These are phyloP conservation scores for Cactoblastis cactorum DNA, from an alignment of 2,888 invertebrate species.

Conservation along the genomic window DNA sequence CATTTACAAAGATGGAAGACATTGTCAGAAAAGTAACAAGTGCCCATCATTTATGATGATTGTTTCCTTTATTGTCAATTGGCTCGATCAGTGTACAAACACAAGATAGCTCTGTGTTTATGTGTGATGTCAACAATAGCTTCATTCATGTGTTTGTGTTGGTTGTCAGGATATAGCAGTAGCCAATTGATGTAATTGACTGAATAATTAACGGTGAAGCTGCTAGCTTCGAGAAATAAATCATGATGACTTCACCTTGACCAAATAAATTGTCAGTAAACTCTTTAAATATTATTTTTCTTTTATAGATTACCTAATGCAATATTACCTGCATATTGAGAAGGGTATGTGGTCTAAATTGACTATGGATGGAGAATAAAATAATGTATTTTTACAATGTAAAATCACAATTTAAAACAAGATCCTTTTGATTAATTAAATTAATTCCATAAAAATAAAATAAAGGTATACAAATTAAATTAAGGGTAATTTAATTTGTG, in stretches of 20 bases:
- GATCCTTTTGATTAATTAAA: too few relatives aligned
- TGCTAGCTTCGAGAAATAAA: too few relatives aligned
- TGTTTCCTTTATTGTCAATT: slow-evolving; percentile 8
- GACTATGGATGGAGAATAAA: too few relatives aligned
- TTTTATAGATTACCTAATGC: background rate
- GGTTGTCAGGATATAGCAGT: background rate
- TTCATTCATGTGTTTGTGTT: slow-evolving; percentile 9
- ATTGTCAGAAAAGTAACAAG: background rate
- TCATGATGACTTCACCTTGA: background rate
- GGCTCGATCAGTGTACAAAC: background rate
- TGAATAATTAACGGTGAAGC: background rate
- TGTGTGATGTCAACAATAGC: slow-evolving; percentile 1
- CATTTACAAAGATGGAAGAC: background rate
- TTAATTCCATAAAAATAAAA: too few relatives aligned
- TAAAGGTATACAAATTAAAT: too few relatives aligned
- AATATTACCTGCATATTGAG: too few relatives aligned
- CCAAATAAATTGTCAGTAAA: background rate
- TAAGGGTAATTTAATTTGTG: too few relatives aligned
- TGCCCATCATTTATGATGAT: background rate
- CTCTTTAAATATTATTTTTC: background rate
- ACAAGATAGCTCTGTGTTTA: background rate
- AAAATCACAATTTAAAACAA: too few relatives aligned
- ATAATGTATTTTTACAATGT: too few relatives aligned
- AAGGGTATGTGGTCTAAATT: too few relatives aligned
- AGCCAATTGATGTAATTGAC: slow-evolving; percentile 20